Evolutionary conservation across 2,888 invertebrate genomes (phyloP).

Genomic region (Anodontia alba): DNA sequence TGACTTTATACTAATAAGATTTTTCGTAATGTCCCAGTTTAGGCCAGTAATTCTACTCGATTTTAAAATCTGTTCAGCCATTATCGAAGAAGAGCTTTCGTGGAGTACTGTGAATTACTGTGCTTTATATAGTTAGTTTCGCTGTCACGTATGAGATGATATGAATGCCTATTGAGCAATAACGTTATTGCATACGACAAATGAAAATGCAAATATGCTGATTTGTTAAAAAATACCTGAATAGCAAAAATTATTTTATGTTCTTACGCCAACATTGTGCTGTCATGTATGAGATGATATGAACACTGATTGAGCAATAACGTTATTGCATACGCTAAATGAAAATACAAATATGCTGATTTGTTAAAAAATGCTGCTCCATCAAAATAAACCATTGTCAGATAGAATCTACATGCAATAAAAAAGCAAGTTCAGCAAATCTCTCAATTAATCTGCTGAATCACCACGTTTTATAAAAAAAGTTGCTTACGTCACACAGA

Average conservation of each 20-base stretch:
- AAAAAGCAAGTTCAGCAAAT: neutral
- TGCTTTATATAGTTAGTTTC: neutral
- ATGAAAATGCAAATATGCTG: neutral
- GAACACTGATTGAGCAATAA: too few species aligned
- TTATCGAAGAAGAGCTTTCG: neutral
- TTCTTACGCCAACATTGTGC: neutral
- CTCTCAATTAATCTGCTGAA: neutral
- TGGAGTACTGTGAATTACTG: neutral
- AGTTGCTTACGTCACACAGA: neutral
- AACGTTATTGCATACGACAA: neutral
- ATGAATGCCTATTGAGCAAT: too few species aligned
- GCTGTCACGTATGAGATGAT: too few species aligned
- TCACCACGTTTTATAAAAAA: neutral
- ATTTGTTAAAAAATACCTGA: neutral
- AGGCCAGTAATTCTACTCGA: neutral
- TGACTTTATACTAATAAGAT: neutral
- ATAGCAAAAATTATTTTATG: neutral
- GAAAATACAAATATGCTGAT: neutral
- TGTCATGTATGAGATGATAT: too few species aligned
- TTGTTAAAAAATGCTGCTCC: neutral
- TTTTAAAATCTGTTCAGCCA: constrained; percentile 1
- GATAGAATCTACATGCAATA: too few species aligned
- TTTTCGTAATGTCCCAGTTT: neutral
- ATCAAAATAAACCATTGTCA: too few species aligned
- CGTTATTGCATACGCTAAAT: neutral